Base-by-base conservation (phyloP, 2,113 vertebrate genomes). In the Chionodraco myersi region DNA sequence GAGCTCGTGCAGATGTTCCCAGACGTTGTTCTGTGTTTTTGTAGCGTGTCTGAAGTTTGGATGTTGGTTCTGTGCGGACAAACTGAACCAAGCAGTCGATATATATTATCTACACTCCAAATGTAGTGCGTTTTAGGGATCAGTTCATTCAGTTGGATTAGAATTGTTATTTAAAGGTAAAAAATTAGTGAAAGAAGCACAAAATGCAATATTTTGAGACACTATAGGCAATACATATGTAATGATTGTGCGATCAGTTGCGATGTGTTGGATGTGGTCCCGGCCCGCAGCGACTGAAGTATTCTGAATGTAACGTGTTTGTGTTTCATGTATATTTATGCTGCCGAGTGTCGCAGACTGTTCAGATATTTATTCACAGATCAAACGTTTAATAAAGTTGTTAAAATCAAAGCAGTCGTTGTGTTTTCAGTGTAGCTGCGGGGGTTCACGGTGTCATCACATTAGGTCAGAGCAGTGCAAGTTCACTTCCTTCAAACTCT, bases 301-400 rank as follows among this genome's bases (percentile, higher is more conserved):
- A 6, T 60, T 86, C 75, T 85, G 88, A 93, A 87, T 91, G 88
- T 89, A 88, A 64, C n/a, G 77, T 88, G 18, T 81, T 84, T 72
- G 60, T 75, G 79, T 72, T 86, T 79, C 66, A 30, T 82, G 77
- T 83, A 53, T 83, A n/a, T 86, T 85, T 83, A 16, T 75, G 69
- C 82, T 80, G 85, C 85, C 14, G 52, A 49, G 64, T 41, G 75
- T 70, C 0, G 6, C 83, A 62, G 65, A 49, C 48, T 1, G 45
- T 56, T 30, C 72, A 74, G 30, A 86, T 87, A 79, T 87, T 83
- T 83, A 92, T 87, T 87, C 84, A 87, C 71, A 54, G 16, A 78
- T 58, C 10, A 79, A 77, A 84, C 65, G 23, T 81, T 84, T 54
- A 86, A 90, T 88, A 89, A 91, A 75, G 59, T 16, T 18, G 6